Conservation (phyloP, 2,888 invertebrate genomes). For the Drosophila neonasuta region DNA sequence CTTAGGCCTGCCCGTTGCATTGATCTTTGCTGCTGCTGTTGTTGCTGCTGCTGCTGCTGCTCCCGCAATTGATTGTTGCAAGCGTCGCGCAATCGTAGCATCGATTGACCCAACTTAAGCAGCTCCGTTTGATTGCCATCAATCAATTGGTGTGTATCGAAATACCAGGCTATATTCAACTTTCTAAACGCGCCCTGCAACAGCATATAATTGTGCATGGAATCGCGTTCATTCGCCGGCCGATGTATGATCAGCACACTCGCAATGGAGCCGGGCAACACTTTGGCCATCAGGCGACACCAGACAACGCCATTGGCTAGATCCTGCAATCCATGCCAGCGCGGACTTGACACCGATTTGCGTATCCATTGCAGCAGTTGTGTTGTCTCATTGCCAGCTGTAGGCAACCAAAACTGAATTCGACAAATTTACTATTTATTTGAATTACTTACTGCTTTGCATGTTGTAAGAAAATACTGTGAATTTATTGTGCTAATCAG, state of each 20-base stretch:
- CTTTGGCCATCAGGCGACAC: conserved; percentile 38
- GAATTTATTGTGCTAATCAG: conserved; percentile 16
- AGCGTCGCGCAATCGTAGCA: conserved; percentile 1
- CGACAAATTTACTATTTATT: neutral
- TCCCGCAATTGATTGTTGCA: neutral
- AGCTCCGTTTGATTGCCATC: conserved; percentile 13
- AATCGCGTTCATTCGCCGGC: conserved; percentile 24
- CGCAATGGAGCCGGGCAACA: conserved; percentile 34
- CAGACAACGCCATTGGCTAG: conserved; percentile 32
- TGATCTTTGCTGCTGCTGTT: neutral
- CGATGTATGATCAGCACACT: conserved; percentile 36
- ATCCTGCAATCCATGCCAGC: conserved; percentile 15
- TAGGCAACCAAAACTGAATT: neutral
- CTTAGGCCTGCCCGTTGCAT: neutral
- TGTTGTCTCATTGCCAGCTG: neutral
- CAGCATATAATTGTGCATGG: conserved; percentile 36
- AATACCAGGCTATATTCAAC: conserved; percentile 17
- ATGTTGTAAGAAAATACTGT: conserved; percentile 6
- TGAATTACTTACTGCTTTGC: conserved; percentile 15
- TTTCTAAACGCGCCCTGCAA: conserved; percentile 27
- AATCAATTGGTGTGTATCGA: conserved; percentile 3
- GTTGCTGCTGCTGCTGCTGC: neutral
- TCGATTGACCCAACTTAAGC: conserved; percentile 14
- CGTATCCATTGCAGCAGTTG: conserved; percentile 33
- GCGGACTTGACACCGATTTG: conserved; percentile 12